These are phyloP conservation scores for Rhabditophanes sp. DNA, from an alignment of 2,888 invertebrate genomes.

Conservation along the genomic window DNA sequence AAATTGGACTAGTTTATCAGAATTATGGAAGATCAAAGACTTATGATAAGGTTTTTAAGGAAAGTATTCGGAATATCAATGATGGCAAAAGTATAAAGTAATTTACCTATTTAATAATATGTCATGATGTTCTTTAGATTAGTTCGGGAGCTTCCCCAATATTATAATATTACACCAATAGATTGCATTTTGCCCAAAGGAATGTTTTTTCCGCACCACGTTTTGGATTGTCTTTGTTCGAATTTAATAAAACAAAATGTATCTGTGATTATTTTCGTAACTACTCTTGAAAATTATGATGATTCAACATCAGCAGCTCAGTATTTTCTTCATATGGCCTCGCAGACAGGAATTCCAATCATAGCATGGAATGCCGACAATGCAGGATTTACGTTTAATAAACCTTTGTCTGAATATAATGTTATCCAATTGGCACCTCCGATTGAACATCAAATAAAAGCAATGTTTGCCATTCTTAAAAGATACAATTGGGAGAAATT, in stretches of 20 bases:
- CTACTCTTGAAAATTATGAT: conserved; percentile 32
- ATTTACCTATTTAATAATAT: background rate
- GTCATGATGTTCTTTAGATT: conserved; percentile 12
- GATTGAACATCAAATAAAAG: conserved; percentile 83
- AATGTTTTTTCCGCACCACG: conserved; percentile 29
- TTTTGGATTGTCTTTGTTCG: conserved; percentile 35
- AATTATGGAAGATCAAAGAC: background rate
- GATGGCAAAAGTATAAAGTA: conserved; percentile 3
- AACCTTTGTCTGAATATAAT: conserved; percentile 24
- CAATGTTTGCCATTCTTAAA: conserved; percentile 81
- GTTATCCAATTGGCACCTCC: conserved; percentile 77
- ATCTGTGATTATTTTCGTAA: conserved; percentile 29
- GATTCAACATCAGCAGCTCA: conserved; percentile 29
- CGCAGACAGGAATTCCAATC: conserved; percentile 64
- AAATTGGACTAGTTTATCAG: conserved; percentile 28
- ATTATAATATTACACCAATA: conserved; percentile 22
- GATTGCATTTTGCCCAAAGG: conserved; percentile 37
- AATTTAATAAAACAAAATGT: conserved; percentile 18
- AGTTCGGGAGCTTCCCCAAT: conserved; percentile 17
- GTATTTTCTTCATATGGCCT: conserved; percentile 27
- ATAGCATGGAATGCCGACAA: conserved; percentile 96
- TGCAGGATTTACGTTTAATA: conserved; percentile 54
- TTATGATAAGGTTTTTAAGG: conserved; percentile 7
- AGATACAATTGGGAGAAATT: conserved; percentile 54
- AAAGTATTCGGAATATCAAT: conserved; percentile 4